Conservation (phyloP, 1,140 invertebrate species). For the Lucilia sericata region DNA sequence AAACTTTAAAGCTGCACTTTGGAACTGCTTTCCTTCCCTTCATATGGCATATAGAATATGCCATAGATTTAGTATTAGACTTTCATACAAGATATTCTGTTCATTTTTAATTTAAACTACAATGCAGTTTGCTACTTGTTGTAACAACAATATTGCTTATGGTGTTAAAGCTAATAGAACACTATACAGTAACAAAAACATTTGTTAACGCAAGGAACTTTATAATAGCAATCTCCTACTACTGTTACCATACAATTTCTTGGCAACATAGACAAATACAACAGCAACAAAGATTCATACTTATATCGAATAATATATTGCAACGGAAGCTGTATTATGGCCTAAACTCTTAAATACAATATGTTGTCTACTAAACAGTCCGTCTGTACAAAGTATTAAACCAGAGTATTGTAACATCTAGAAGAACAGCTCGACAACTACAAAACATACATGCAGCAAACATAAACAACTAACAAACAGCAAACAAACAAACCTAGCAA, state of each 20-base stretch:
- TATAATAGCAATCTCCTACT: not conserved
- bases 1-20: too few relatives aligned
- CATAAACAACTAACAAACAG: too few relatives aligned
- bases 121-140: constrained; percentile 34
- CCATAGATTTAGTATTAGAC: not conserved
- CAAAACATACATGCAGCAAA: not conserved
- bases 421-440: not conserved
- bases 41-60: not conserved
- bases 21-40: not conserved
- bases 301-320: not conserved
- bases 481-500: not conserved
- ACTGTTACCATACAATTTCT: not conserved
- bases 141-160: constrained; percentile 34
- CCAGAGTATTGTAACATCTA: not conserved
- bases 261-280: not conserved
- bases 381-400: not conserved
- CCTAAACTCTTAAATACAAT: constrained; percentile 38
- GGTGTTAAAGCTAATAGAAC: constrained; percentile 29
- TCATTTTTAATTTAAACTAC: constrained; percentile 38
- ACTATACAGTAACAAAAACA: not conserved
- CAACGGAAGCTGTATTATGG: constrained; percentile 38
- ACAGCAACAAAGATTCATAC: not conserved
- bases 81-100: not conserved
- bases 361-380: not conserved
- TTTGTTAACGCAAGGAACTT: not conserved